Evolutionary conservation across 2,113 vertebrate species (phyloP).

Genomic region (Leptobrachium ailaonicum): DNA sequence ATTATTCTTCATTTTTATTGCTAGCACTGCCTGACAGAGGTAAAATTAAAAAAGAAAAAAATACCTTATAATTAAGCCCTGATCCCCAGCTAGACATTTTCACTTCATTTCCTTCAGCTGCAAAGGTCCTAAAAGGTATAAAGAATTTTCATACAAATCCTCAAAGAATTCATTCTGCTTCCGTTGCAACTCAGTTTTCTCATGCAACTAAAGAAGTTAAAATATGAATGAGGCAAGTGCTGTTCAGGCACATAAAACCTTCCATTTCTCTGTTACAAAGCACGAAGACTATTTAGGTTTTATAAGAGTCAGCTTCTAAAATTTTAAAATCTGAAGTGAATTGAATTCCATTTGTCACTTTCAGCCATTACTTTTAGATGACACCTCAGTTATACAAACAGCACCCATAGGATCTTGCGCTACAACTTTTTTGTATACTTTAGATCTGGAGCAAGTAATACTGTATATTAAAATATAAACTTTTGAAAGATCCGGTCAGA

Average conservation of each 20-base stretch:
- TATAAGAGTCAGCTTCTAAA: conserved; percentile 34
- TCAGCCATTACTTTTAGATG: conserved; percentile 31
- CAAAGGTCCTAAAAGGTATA: conserved; percentile 12
- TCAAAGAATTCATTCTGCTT: conserved; percentile 11
- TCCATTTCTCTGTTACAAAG: conserved; percentile 24
- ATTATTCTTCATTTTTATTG: background rate
- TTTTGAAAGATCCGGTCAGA: too few relatives aligned
- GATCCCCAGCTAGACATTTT: background rate
- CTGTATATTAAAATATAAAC: too few relatives aligned
- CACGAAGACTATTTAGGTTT: conserved; percentile 31
- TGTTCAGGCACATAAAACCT: conserved; percentile 21
- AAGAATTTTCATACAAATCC: background rate
- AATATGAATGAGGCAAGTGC: conserved; percentile 22
- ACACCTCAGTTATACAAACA: conserved; percentile 26
- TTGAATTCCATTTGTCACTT: conserved; percentile 21
- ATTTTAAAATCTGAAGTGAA: conserved; percentile 33
- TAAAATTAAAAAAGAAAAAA: background rate
- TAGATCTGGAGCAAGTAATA: too few relatives aligned
- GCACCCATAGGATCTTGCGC: conserved; percentile 16
- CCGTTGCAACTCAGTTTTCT: conserved; percentile 9
- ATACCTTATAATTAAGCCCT: background rate
- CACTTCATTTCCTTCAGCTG: background rate
- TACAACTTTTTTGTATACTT: background rate
- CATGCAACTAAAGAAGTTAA: conserved; percentile 24
- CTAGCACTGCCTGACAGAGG: background rate